Evolutionary conservation across 2,797 vertebrate genomes (phyloP).

Genomic region (Sebastes taczanowskii): DNA sequence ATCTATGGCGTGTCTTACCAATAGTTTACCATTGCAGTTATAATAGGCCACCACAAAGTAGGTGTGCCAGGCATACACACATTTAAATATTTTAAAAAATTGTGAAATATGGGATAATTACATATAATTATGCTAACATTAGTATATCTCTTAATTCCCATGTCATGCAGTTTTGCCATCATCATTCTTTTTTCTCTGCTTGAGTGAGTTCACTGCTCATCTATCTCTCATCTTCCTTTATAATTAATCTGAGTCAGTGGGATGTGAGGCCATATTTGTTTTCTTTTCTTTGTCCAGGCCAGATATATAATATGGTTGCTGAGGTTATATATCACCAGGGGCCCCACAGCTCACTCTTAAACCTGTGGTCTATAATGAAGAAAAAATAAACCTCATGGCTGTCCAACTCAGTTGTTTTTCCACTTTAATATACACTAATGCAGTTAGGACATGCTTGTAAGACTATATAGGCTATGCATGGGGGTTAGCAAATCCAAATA

Average conservation of each 20-base stretch:
- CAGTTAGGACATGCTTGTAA: constrained; percentile 43
- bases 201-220: constrained; percentile 16
- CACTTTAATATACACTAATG: constrained; percentile 45
- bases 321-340: constrained; percentile 76
- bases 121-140: neutral
- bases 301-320: constrained; percentile 37
- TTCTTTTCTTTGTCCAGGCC: constrained; percentile 21
- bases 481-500: constrained; percentile 31
- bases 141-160: neutral
- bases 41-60: neutral
- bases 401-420: constrained; percentile 55
- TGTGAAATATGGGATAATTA: neutral
- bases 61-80: neutral
- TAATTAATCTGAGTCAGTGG: constrained; percentile 17
- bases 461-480: constrained; percentile 10
- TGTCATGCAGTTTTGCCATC: neutral
- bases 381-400: constrained; percentile 61
- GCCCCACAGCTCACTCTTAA: constrained; percentile 63
- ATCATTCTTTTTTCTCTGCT: neutral
- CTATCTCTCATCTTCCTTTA: constrained; percentile 18
- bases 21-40: neutral
- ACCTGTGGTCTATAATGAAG: constrained; percentile 69
- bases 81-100: neutral
- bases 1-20: neutral
- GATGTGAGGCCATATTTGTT: constrained; percentile 20